Evolutionary conservation across 2,797 vertebrate genomes (phyloP), one percentile per base, ranked within the genome.

Genomic region (Tragelaphus oryx): DNA sequence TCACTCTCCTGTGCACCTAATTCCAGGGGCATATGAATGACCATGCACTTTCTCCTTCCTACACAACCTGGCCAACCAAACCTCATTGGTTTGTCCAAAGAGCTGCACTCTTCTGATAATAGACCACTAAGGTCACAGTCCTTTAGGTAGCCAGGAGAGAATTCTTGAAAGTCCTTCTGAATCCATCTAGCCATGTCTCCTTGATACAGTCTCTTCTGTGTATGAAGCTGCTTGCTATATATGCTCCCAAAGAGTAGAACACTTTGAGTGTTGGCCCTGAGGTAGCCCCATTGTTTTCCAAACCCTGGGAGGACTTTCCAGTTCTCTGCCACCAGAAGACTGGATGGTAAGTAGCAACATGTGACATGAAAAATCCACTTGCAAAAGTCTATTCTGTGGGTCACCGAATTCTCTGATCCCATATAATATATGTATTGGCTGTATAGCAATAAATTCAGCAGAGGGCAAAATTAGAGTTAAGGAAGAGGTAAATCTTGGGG

Each of bases 231-330:
- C 48, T 94, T 82, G 55, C 48, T 82, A 5, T 89, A 11, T 59
- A 20, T 82, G n/a, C 86, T 89, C 52, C 83, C n/a, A 74, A 62
- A 60, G 78, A 81, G 55, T 85, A 71, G 80, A 87, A 71, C 74
- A 68, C 94, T 95, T 89, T 92, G 68, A 22, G 30, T 90, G 65
- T 59, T 59, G 52, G 44, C 54, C 37, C 46, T 82, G 83, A 95
- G 91, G 95, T 78, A 91, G 93, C 26, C n/a, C 60, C 76, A 52
- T 97, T 95, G 92, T 96, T 97, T 88, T 79, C 55, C 80, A 75
- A 50, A n/a, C 41, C 22, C 75, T 76, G 60, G 89, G 84, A 82
- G 59, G 74, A 92, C 81, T 93, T 97, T 84, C 60, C 48, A 76
- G 0, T 83, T 57, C 37, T 33, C 44, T 92, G 88, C 88, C 75